Evolutionary conservation across 2,797 vertebrate genomes (phyloP).

Genomic region (Hydrolagus colliei): DNA sequence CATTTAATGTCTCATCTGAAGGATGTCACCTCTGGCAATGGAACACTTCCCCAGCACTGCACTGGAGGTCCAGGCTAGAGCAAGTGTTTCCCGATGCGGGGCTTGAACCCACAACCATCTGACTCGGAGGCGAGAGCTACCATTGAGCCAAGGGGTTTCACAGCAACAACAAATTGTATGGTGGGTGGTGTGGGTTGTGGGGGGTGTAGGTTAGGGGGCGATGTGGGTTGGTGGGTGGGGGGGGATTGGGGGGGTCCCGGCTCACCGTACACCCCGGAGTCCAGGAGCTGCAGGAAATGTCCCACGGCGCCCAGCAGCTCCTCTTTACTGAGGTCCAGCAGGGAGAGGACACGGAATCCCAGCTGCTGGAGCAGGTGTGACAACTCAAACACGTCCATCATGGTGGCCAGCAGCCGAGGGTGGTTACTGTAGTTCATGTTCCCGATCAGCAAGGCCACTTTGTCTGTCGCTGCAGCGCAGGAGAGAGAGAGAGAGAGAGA

Average conservation of each 20-base stretch:
- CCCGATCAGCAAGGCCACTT: slow-evolving; percentile 77
- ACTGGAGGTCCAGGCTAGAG: no score
- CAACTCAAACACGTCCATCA: slow-evolving; percentile 74
- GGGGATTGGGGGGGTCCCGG: neutral
- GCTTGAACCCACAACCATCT: no score
- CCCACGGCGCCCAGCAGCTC: slow-evolving; percentile 68
- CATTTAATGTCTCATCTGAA: no score
- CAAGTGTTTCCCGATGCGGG: no score
- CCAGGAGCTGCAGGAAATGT: slow-evolving; percentile 70
- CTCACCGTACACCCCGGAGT: slow-evolving; percentile 75
- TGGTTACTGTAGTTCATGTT: slow-evolving; percentile 73
- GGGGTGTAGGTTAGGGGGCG: no score
- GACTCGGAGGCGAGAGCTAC: no score
- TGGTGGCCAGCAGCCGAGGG: slow-evolving; percentile 67
- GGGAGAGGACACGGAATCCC: slow-evolving; percentile 73
- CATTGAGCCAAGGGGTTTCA: no score
- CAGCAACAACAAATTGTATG: no score
- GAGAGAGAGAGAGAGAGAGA: neutral
- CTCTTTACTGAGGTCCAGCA: slow-evolving; percentile 70
- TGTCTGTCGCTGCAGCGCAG: slow-evolving; percentile 65
- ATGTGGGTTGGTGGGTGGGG: neutral
- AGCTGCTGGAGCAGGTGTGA: slow-evolving; percentile 65
- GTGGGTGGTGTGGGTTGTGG: no score
- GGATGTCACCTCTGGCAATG: no score
- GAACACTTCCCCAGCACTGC: no score